A percentile compares a stretch with the other conserved stretches of the same genome.
These are phyloP conservation scores for Chaenocephalus aceratus DNA, from an alignment of 2,113 vertebrate species.

Conservation along the genomic window DNA sequence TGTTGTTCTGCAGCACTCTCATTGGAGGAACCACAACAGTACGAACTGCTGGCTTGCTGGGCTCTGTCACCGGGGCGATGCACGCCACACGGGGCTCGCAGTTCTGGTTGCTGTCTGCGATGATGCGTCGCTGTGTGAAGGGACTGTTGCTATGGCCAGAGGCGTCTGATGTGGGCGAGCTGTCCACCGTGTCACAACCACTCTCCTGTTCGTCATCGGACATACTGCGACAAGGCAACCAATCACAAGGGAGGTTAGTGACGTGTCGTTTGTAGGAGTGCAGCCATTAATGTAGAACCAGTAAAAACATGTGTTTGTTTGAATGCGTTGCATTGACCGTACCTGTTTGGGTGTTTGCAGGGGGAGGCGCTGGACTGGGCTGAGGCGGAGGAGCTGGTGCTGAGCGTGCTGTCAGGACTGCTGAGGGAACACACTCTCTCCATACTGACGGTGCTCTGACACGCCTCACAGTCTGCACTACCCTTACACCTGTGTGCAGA, in stretches of 20 bases:
- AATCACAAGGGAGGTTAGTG: not conserved
- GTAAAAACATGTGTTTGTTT: not conserved
- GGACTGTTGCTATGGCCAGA: conserved; percentile 90
- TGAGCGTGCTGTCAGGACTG: conserved; percentile 96
- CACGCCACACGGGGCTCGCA: conserved; percentile 79
- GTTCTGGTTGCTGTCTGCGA: conserved; percentile 88
- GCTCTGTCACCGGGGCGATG: conserved; percentile 81
- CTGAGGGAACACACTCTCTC: conserved; percentile 96
- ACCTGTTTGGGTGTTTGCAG: conserved; percentile 96
- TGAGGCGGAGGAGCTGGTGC: conserved; percentile 92
- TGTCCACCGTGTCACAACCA: conserved; percentile 93
- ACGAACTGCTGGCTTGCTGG: conserved; percentile 88
- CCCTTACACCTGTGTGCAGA: conserved; percentile 90
- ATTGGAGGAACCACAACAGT: conserved; percentile 93
- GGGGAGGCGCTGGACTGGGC: conserved; percentile 92
- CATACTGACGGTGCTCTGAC: conserved; percentile 95
- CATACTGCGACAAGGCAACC: conserved; percentile 84
- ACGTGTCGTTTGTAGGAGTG: not conserved
- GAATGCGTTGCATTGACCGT: not conserved
- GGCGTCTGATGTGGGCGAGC: conserved; percentile 91
- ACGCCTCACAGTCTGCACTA: conserved; percentile 94
- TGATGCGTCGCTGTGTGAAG: conserved; percentile 88
- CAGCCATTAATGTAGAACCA: not conserved
- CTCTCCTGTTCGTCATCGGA: conserved; percentile 97
- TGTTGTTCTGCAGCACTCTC: conserved; percentile 89